phyloP scores from a whole-genome alignment of 2,797 vertebrate species.

The Morus bassanus region DNA sequence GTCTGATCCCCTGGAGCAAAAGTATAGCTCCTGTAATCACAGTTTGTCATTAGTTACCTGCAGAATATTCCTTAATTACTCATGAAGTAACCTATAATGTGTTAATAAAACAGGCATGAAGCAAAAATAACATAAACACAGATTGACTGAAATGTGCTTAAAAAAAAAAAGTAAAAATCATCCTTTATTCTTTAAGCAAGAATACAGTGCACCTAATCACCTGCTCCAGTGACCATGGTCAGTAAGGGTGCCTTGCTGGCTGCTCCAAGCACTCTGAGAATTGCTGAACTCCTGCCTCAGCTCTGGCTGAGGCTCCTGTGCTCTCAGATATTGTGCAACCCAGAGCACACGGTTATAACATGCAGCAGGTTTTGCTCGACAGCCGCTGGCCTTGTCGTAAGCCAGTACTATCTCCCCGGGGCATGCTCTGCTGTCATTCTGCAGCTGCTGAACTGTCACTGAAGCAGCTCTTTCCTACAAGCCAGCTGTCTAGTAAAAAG shows the following conservation, averaged over 20 bases:
- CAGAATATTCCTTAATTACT: not conserved
- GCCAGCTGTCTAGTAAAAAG: slow-evolving; percentile 59
- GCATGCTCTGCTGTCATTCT: slow-evolving; percentile 31
- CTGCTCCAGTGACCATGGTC: not conserved
- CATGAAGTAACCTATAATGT: not conserved
- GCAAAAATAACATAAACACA: not conserved
- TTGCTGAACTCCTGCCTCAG: not conserved
- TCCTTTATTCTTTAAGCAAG: not conserved
- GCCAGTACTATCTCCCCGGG: not conserved
- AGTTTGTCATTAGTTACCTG: not conserved
- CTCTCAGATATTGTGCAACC: not conserved
- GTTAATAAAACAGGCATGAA: not conserved
- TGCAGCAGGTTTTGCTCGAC: slow-evolving; percentile 29
- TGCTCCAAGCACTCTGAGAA: not conserved
- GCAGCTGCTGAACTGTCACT: slow-evolving; percentile 58
- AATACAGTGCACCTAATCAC: not conserved
- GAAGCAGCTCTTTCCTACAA: slow-evolving; percentile 33
- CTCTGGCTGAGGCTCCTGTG: not conserved
- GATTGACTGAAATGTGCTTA: not conserved
- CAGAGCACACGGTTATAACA: not conserved
- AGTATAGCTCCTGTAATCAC: not conserved
- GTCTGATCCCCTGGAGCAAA: not conserved
- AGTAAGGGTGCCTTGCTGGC: not conserved
- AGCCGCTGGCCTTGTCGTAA: slow-evolving; percentile 19
- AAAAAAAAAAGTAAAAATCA: not conserved